Percentiles rank a stretch among this genome's conserved stretches.
phyloP scores from a whole-genome alignment of 2,113 vertebrate species.

The Lycocorax pyrrhopterus region DNA sequence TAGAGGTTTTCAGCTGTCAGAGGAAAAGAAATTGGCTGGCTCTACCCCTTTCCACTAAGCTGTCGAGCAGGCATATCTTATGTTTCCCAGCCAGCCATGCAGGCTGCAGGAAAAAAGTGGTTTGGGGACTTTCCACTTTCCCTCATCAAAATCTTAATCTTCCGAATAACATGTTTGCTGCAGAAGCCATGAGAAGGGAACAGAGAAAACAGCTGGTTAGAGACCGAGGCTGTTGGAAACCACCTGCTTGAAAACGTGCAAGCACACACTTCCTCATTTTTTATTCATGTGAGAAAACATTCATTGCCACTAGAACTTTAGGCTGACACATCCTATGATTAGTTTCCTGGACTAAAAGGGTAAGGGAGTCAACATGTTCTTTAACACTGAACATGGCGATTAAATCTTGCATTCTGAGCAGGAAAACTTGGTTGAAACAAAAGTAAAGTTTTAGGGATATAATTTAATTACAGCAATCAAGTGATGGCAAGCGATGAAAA shows the following conservation, averaged over 20 bases:
- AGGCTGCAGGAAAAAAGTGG: background rate
- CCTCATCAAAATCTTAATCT: background rate
- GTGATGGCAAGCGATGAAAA: background rate
- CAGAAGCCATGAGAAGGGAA: background rate
- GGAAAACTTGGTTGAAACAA: background rate
- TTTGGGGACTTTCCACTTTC: background rate
- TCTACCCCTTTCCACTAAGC: background rate
- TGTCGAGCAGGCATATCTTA: background rate
- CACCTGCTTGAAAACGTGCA: background rate
- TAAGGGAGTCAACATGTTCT: background rate
- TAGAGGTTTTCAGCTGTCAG: background rate
- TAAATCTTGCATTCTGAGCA: background rate
- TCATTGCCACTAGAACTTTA: background rate
- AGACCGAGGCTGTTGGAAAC: background rate
- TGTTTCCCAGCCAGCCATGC: background rate
- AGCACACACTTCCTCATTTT: background rate
- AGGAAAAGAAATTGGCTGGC: conserved; percentile 8
- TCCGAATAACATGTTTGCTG: background rate
- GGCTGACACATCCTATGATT: background rate
- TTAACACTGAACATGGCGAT: background rate
- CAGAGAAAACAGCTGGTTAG: background rate
- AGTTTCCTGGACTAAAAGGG: background rate
- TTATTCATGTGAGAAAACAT: background rate
- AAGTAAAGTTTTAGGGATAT: background rate
- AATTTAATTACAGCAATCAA: background rate